phyloP scores from a whole-genome alignment of 2,888 invertebrate genomes.

The Acrobasis suavella region DNA sequence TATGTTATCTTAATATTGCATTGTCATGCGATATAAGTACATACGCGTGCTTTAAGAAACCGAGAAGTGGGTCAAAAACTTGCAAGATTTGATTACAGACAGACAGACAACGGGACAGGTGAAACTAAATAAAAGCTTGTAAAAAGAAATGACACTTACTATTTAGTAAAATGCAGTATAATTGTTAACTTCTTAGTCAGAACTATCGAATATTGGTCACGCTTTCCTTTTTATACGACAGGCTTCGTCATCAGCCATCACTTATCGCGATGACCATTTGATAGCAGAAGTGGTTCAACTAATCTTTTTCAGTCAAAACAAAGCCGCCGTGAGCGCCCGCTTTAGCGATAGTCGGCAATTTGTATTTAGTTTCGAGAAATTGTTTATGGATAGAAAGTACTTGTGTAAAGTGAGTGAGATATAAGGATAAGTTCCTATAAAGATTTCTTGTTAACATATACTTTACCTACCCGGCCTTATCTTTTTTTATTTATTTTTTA shows the following conservation, averaged over 20 bases:
- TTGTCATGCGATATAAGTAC: no score
- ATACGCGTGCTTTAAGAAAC: no score
- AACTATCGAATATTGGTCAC: not conserved
- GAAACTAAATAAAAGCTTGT: no score
- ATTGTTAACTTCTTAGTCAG: not conserved
- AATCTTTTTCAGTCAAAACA: constrained; percentile 11
- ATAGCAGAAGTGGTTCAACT: constrained; percentile 14
- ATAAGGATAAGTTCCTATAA: no score
- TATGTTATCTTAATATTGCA: no score
- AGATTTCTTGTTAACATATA: no score
- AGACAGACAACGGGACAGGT: no score
- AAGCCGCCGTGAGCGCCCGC: not conserved
- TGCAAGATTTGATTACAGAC: no score
- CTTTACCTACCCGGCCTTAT: no score
- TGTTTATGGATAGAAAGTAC: not conserved
- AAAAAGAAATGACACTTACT: not conserved
- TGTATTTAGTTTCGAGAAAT: not conserved
- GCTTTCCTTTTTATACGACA: constrained; percentile 13
- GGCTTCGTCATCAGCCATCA: constrained; percentile 8
- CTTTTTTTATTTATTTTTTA: no score
- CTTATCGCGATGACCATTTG: constrained; percentile 12
- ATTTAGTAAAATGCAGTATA: not conserved
- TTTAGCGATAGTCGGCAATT: not conserved
- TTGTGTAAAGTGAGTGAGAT: no score
- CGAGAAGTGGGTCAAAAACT: no score